Evolutionary conservation across 2,797 vertebrate genomes (phyloP).

Genomic region (Lagorchestes hirsutus): DNA sequence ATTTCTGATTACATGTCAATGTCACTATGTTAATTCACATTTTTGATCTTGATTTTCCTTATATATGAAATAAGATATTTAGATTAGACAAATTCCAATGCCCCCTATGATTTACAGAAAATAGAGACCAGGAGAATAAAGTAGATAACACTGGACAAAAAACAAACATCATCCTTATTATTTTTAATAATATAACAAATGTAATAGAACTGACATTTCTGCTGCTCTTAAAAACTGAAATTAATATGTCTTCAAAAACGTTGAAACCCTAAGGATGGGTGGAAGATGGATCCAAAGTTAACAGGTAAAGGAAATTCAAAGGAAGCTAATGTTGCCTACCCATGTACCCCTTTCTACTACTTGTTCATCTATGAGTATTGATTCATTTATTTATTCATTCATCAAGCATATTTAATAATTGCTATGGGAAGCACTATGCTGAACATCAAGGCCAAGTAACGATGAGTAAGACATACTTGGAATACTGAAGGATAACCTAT

Average conservation of each 20-base stretch:
- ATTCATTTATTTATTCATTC: neutral
- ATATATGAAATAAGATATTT: neutral
- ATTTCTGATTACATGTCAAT: too few relatives aligned
- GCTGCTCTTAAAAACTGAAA: neutral
- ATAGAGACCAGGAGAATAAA: neutral
- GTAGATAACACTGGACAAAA: too few relatives aligned
- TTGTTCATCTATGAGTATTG: neutral
- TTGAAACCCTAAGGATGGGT: neutral
- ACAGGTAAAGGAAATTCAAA: neutral
- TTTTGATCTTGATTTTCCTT: neutral
- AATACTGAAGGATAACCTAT: too few relatives aligned
- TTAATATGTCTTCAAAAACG: neutral
- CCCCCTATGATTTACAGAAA: neutral
- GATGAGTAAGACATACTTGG: neutral
- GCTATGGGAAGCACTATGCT: neutral
- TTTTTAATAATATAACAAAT: neutral
- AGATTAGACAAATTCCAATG: neutral
- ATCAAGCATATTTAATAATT: constrained; percentile 48
- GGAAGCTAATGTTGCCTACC: neutral
- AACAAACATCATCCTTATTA: too few relatives aligned
- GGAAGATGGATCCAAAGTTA: neutral
- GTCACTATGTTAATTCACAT: neutral
- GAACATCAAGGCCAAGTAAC: neutral
- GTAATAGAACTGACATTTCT: neutral
- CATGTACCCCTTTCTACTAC: neutral